Evolutionary conservation across 2,888 invertebrate genomes (phyloP), one percentile per base, ranked within the genome.

Genomic region (Drosophila hawaiiensis): DNA sequence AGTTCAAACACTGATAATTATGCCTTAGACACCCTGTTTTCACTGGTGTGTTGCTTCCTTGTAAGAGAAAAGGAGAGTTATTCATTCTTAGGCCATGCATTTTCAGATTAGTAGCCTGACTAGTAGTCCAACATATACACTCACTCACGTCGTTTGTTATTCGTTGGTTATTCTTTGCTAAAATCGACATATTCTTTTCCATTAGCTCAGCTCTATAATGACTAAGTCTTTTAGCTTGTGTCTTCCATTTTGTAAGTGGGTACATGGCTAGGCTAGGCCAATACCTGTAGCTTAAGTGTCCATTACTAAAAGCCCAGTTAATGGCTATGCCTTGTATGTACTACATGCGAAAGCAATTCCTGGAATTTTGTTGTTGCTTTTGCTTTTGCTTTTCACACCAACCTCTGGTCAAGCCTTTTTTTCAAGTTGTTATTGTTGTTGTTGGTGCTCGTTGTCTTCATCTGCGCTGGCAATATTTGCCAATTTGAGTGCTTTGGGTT

Each of bases 401-500:
- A 65, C 33, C 49, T 50, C 54, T 70, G 87, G 81, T 86, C 80
- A 84, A 78, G 87, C 75, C 73, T 84, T 76, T 74, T 72, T 67
- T 61, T 43, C 60, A 43, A 54, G 64, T 43, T 61, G 68, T 61
- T 65, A 14, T 35, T 53, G 61, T 53, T 62, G 49, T 7, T 68
- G 68, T 50, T 59, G 59, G 12, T 9, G 59, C 22, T 68, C 47
- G 62, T 61, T 68, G 69, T 63, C 68, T 80, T 62, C 35, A 59
- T 61, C 59, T 67, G 54, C 29, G 62, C 50, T 56, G 65, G 63
- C 74, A 73, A 65, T 79, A 67, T 87, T 86, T 86, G 70, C 76
- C 79, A 75, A 83, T 76, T 75, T 87, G 83, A 86, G 90, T 89
- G 83, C 81, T 86, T 81, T 81, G 69, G 83, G 81, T 80, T 79